Percentiles rank a stretch among this genome's conserved stretches.
These are phyloP conservation scores for Auanema freiburgensis DNA, from an alignment of 2,888 invertebrate species.

Conservation along the genomic window DNA sequence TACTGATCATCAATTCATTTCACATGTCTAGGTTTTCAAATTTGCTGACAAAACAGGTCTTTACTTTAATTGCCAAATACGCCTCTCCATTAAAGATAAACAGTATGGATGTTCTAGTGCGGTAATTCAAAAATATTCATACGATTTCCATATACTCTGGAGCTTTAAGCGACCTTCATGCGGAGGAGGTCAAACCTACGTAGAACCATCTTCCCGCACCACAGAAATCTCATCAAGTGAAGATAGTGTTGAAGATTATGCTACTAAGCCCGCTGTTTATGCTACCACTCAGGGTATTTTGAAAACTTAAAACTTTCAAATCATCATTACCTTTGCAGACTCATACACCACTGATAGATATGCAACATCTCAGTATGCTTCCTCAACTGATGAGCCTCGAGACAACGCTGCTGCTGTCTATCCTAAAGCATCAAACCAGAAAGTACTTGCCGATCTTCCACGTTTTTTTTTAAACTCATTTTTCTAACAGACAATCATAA, in stretches of 20 bases:
- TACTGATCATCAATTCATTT: not conserved
- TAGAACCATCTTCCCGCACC: constrained; percentile 38
- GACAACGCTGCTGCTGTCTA: too few relatives aligned
- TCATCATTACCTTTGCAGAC: constrained; percentile 11
- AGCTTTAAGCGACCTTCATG: constrained; percentile 40
- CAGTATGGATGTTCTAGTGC: constrained; percentile 42
- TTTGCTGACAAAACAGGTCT: constrained; percentile 61
- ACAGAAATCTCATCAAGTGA: constrained; percentile 29
- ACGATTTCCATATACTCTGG: not conserved
- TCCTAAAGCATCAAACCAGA: too few relatives aligned
- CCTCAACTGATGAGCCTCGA: constrained; percentile 30
- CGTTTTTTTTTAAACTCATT: too few relatives aligned
- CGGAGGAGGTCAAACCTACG: constrained; percentile 27
- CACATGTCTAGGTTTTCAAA: constrained; percentile 44
- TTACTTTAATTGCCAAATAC: constrained; percentile 64
- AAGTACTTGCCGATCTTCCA: too few relatives aligned
- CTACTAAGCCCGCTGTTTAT: constrained; percentile 32
- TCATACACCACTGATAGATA: constrained; percentile 17
- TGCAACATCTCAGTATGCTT: constrained; percentile 23
- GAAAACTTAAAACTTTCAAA: not conserved
- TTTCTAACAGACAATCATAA: too few relatives aligned
- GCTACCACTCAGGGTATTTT: not conserved
- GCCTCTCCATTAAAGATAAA: constrained; percentile 57
- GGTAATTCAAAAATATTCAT: constrained; percentile 24
- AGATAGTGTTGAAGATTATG: constrained; percentile 34